phyloP scores from a whole-genome alignment of 2,797 vertebrate genomes.

The Scleropages formosus region DNA sequence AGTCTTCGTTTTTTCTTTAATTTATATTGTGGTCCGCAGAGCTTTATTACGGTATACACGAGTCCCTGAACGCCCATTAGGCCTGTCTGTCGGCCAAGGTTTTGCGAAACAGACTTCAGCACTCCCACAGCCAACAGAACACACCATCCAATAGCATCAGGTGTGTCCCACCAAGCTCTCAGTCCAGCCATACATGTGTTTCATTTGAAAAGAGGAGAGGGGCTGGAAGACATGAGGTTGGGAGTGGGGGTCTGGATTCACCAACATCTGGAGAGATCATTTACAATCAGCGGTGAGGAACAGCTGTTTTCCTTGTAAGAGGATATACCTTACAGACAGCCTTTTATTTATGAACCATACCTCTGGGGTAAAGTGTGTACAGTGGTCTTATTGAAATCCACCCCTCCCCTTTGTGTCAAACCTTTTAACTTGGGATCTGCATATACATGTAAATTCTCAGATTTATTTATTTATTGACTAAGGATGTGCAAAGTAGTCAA shows the following conservation, averaged over 20 bases:
- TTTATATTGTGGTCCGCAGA: slow-evolving; percentile 30
- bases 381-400: slow-evolving; percentile 6
- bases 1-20: slow-evolving; percentile 44
- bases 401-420: not conserved
- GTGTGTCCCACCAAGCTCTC: slow-evolving; percentile 42
- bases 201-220: slow-evolving; percentile 25
- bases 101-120: not conserved
- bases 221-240: not conserved
- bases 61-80: slow-evolving; percentile 31
- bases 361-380: slow-evolving; percentile 25
- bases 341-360: slow-evolving; percentile 8
- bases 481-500: too few species aligned
- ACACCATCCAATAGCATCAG: slow-evolving; percentile 33
- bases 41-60: slow-evolving; percentile 41
- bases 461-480: not conserved
- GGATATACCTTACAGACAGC: slow-evolving; percentile 27
- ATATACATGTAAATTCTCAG: slow-evolving; percentile 8
- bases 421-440: not conserved
- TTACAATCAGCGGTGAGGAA: slow-evolving; percentile 37
- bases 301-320: slow-evolving; percentile 45
- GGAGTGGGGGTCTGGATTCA: slow-evolving; percentile 14
- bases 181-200: slow-evolving; percentile 29
- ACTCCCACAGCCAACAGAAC: not conserved
- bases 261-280: slow-evolving; percentile 58
- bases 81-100: not conserved